Evolutionary conservation across 1,140 invertebrate species (phyloP), one percentile per base, ranked within the genome.

Genomic region (Cherax destructor): DNA sequence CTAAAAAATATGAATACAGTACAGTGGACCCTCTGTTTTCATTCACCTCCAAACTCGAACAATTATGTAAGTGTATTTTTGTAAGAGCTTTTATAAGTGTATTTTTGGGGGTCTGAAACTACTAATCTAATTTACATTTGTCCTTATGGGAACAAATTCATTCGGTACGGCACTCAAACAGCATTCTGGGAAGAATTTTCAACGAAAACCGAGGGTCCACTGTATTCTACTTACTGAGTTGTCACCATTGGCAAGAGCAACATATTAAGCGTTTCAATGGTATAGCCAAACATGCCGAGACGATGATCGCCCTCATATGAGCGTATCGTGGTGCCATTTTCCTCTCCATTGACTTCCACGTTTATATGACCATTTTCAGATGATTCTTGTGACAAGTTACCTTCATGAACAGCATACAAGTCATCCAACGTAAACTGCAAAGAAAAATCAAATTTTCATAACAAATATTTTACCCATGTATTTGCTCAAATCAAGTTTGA

Each of bases 211-310:
- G n/a, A n/a, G n/a, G n/a, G n/a, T n/a, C n/a, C n/a, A n/a, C n/a
- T n/a, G n/a, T n/a, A 78, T 92, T 89, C 47, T 90, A 96, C 96
- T 95, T 95, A 98, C 98, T 99, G 99, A 92, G 98, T 98, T 94
- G 97, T 97, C 92, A 99, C 97, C 99, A 99, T 99, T 3, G 99
- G 99, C 79, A 99, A 94, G 18, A 99, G 95, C 18, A 99, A 95
- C 95, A 99, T 96, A 93, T 97, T 98, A 93, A 99, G 97, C 4
- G 98, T 98, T 95, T 99, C 99, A 69, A 98, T 96, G 9, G 98
- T 99, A 94, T 99, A 99, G 69, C 98, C 97, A 94, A 98, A 99
- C 56, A 99, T 95, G 4, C 97, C 96, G 4, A 99, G 95, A 47
- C 99, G 95, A 83, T 97, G 96, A 94, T 99, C 99, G 7, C 96